A percentile compares a stretch with the other conserved stretches of the same genome.
These are phyloP conservation scores for Pteromalus puparum DNA, from an alignment of 1,140 invertebrate species.

Conservation along the genomic window DNA sequence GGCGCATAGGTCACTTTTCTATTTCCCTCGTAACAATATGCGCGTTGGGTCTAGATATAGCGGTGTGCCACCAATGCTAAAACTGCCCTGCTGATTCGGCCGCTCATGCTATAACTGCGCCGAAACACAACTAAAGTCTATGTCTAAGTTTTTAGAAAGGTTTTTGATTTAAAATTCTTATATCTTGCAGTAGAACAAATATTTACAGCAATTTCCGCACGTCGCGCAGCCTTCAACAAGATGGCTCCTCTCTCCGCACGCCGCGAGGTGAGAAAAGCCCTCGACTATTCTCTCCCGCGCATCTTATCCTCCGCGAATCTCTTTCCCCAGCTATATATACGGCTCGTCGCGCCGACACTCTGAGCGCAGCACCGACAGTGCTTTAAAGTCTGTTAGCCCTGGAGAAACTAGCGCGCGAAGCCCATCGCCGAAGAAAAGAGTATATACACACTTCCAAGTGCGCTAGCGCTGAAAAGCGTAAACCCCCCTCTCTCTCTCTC, in stretches of 20 bases:
- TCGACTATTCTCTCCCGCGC: slow-evolving; percentile 1
- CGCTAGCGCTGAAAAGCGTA: slow-evolving; percentile 30
- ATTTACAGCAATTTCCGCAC: not conserved
- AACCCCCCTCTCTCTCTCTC: slow-evolving; percentile 29
- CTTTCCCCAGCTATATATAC: not conserved
- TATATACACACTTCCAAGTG: slow-evolving; percentile 26
- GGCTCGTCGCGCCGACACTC: slow-evolving; percentile 4
- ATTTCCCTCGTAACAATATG: no score
- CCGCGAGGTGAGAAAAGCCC: slow-evolving; percentile 40
- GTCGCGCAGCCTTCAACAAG: not conserved
- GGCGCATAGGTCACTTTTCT: no score
- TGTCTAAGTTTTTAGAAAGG: no score
- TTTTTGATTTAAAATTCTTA: no score
- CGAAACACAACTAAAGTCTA: no score
- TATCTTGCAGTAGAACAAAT: no score
- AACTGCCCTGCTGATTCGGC: no score
- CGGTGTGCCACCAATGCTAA: no score
- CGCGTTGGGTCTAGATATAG: no score
- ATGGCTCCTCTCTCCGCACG: not conserved
- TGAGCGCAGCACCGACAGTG: slow-evolving; percentile 10
- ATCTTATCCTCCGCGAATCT: slow-evolving; percentile 29
- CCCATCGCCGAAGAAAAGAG: slow-evolving; percentile 37
- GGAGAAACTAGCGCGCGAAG: slow-evolving; percentile 10
- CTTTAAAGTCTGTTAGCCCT: slow-evolving; percentile 44
- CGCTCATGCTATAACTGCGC: no score